Evolutionary conservation across 2,797 vertebrate species (phyloP), one percentile per base, ranked within the genome.

Genomic region (Tangara arthus): DNA sequence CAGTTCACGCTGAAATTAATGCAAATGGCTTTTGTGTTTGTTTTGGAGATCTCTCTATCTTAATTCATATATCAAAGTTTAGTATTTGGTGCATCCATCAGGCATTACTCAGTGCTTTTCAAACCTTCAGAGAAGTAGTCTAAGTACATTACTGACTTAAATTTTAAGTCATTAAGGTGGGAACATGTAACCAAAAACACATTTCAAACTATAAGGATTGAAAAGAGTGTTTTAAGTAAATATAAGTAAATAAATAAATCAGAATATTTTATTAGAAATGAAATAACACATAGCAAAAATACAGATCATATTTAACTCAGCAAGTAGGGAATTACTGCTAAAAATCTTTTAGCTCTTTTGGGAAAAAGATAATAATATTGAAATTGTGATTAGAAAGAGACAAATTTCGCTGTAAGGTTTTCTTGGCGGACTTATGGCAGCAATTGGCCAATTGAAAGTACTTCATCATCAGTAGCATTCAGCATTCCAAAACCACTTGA

Each of bases 1-100:
- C 89, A 95, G 89, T 95, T 96, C 87, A 78, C 6, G 46, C 93
- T 79, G 79, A 96, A 97, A 97, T 97, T 82, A 95, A 97, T 95
- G 95, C 37, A 82, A 92, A 97, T 70, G 22, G 73, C 56, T 95
- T 97, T 94, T 95, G 79, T 96, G 95, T 96, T 96, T 91, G 80
- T 94, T 97, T 92, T 65, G 78, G 94, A 97, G 88, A 81, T 95
- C 52, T 96, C 90, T 95, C 77, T 88, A 16, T 95, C 95, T 95
- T 96, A 95, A 97, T 93, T 95, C 93, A 87, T 39, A 65, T 64
- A 96, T 97, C 95, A 96, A 93, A 83, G 16, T 52, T 57, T 60
- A 56, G 87, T 95, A 91, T 79, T 61, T 95, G 85, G 86, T 96
- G 92, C 72, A 93, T 92, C 65, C 82, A 82, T 94, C 91, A 93